phyloP scores from a whole-genome alignment of 1,140 invertebrate genomes.

The Cotesia glomerata region DNA sequence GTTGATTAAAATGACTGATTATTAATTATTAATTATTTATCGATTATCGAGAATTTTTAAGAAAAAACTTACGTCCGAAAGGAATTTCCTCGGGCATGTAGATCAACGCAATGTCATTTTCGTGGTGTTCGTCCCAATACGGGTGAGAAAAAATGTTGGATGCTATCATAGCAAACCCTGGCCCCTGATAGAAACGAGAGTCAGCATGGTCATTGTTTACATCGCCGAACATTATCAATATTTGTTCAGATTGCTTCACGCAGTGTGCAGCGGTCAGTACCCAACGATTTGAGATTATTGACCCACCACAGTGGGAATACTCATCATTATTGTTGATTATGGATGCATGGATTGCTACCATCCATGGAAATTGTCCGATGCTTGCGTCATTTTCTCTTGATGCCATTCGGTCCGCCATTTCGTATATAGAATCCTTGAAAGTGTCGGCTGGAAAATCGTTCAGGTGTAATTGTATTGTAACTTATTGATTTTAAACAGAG shows the following conservation, averaged over 20 bases:
- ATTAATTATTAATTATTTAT: neutral
- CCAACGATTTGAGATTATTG: conserved; percentile 35
- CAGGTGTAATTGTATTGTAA: too few species aligned
- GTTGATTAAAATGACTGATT: neutral
- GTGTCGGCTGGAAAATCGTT: too few species aligned
- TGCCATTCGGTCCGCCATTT: neutral
- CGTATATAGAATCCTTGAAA: too few species aligned
- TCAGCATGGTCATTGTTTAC: conserved; percentile 18
- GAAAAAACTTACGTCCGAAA: neutral
- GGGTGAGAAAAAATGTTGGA: conserved; percentile 20
- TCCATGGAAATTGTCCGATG: conserved; percentile 36
- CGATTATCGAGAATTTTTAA: neutral
- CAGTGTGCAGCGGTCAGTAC: conserved; percentile 39
- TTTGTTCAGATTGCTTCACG: neutral
- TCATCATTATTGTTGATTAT: neutral
- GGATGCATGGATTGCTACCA: conserved; percentile 31
- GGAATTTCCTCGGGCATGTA: conserved; percentile 2
- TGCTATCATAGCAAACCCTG: conserved; percentile 30
- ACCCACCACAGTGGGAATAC: conserved; percentile 31
- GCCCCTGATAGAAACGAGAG: conserved; percentile 23
- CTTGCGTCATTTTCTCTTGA: conserved; percentile 1
- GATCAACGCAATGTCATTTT: neutral
- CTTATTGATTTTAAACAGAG: too few species aligned
- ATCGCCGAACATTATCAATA: conserved; percentile 33
- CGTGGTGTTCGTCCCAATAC: neutral